Percentiles rank a stretch among this genome's conserved stretches.
phyloP scores from a whole-genome alignment of 2,888 invertebrate species.

The Agrotis ipsilon region DNA sequence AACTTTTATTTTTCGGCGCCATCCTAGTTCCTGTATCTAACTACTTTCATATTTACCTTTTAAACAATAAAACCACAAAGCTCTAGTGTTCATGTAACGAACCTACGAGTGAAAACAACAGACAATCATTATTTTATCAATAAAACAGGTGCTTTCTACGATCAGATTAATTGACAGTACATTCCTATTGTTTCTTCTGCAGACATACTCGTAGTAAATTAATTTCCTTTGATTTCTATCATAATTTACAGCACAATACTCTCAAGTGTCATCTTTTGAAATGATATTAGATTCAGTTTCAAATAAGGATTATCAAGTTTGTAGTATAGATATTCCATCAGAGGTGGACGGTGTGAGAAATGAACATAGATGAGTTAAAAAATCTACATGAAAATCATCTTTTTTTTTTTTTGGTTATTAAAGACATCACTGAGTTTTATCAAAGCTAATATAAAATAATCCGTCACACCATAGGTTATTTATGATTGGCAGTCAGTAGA shows the following conservation, averaged over 20 bases:
- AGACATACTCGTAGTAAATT: constrained; percentile 18
- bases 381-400: background rate
- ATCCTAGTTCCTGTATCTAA: background rate
- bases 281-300: background rate
- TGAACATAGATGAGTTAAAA: background rate
- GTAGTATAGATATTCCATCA: background rate
- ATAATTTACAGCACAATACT: background rate
- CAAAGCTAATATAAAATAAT: constrained; percentile 4
- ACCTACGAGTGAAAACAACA: constrained; percentile 26
- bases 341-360: background rate
- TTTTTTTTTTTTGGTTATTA: too few relatives aligned
- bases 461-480: background rate
- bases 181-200: constrained; percentile 38
- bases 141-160: constrained; percentile 24
- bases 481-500: constrained; percentile 19
- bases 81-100: constrained; percentile 10
- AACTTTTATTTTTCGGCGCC: constrained; percentile 35
- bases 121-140: constrained; percentile 30
- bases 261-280: constrained; percentile 9
- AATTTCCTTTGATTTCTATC: constrained; percentile 28
- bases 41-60: constrained; percentile 41
- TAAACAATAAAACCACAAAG: background rate
- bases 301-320: background rate
- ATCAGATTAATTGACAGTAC: constrained; percentile 34
- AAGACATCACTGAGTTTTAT: background rate